Base-by-base conservation (phyloP, 2,888 invertebrate species). In the Eupithecia pulchellata region DNA sequence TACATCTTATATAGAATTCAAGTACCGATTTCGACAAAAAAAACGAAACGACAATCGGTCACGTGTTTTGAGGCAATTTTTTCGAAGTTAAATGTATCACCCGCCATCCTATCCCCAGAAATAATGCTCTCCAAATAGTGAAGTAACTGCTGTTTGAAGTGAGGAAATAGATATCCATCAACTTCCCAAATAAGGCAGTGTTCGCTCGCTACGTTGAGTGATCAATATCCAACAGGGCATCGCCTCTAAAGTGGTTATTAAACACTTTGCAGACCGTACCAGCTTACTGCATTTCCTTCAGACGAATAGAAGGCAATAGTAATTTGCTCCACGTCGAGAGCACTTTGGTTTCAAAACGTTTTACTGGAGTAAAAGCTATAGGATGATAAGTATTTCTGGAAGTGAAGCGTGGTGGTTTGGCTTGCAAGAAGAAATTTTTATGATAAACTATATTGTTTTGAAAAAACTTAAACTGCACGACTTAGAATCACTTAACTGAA, bases 281-380 rank as follows among this genome's bases (percentile, higher is more conserved):
- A n/a, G 8, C 58, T 60, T 60, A 14, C 8, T 60, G 27, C 60
- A 32, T 60, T 60, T 32, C 29, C 57, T 29, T 17, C 29, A 29
- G 57, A 29, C 30, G 29, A 61, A 61, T 61, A 20, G 61, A 34
- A 60, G 13, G 61, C 61, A 61, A 34, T 61, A 20, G 36, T 61
- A 32, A 61, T 36, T 61, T 61, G 5, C 34, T 61, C 4, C 14
- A 5, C 34, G 14, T 25, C 32, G 20, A 61, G 20, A 36, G 61
- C 61, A 61, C 61, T 61, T 61, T 60, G 32, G 58, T 60, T 61
- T 34, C 25, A 32, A 61, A 61, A 61, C 34, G 61, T 9, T 60
- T 60, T 34, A 34, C 34, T 32, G 25, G 60, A 60, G 58, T n/a
- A 60, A 36, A 61, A 20, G 3, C 20, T 47, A 47, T 20, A 47